Percentiles rank a stretch among this genome's conserved stretches.
These are phyloP conservation scores for Rallus crepitans DNA, from an alignment of 2,797 vertebrate species.

Conservation along the genomic window DNA sequence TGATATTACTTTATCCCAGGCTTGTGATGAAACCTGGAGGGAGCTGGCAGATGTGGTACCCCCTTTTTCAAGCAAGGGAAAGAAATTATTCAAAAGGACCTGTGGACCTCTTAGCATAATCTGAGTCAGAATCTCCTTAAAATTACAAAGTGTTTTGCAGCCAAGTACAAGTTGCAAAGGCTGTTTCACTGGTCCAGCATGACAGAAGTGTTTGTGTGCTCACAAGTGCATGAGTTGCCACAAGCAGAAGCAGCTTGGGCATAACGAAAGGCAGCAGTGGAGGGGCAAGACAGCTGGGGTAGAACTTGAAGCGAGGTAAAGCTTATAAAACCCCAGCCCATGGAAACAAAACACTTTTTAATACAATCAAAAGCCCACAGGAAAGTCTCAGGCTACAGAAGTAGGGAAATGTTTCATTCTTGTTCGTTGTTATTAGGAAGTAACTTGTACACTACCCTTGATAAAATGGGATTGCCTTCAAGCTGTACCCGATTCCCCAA, in stretches of 20 bases:
- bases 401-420: background rate
- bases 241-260: background rate
- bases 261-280: background rate
- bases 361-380: background rate
- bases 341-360: background rate
- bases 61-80: background rate
- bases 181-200: background rate
- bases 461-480: conserved; percentile 38
- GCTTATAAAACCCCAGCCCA: background rate
- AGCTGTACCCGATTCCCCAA: background rate
- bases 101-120: background rate
- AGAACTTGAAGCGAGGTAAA: background rate
- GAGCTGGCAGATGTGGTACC: background rate
- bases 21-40: background rate
- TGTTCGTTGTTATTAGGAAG: background rate
- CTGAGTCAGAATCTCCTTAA: background rate
- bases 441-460: background rate
- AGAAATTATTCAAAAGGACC: background rate
- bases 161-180: background rate
- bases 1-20: background rate
- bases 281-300: background rate
- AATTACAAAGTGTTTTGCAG: background rate
- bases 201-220: background rate
- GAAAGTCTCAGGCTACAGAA: background rate
- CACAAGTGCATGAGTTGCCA: background rate